Conservation (phyloP, 2,113 vertebrate genomes). For the Quiscalus mexicanus region DNA sequence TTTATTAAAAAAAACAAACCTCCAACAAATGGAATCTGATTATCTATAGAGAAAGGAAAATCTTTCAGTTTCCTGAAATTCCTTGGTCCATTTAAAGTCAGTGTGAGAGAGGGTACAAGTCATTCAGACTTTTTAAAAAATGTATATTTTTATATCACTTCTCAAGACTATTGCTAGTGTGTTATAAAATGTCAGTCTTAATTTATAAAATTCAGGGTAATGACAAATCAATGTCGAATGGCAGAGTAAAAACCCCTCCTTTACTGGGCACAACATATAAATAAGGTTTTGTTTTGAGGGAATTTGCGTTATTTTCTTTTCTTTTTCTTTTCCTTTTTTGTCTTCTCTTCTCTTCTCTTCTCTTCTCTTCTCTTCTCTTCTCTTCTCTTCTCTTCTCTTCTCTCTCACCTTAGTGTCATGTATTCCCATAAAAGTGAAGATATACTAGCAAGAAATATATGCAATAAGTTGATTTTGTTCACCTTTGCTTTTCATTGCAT, state of each 20-base stretch:
- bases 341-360: too few species aligned
- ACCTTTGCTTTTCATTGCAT: neutral
- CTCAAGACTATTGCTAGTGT: neutral
- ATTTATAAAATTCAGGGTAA: neutral
- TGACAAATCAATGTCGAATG: neutral
- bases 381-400: rapidly evolving
- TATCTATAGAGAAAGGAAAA: neutral
- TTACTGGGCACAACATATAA: neutral
- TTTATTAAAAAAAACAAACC: neutral
- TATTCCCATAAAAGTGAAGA: neutral
- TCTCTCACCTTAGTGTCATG: rapidly evolving
- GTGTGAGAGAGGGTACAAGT: neutral
- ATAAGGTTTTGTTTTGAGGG: neutral
- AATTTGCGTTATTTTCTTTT: neutral
- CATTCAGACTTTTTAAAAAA: neutral
- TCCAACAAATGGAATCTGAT: neutral
- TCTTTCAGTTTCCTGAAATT: neutral
- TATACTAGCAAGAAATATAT: neutral
- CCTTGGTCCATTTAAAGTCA: neutral
- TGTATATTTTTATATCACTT: neutral
- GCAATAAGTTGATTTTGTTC: neutral
- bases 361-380: too few species aligned
- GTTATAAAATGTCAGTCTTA: neutral
- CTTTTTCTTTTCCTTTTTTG: rapidly evolving
- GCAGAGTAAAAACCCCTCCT: neutral